Percentiles rank a stretch among this genome's conserved stretches.
Evolutionary conservation across 2,888 invertebrate species (phyloP).

Genomic region (Steinernema hermaphroditum): DNA sequence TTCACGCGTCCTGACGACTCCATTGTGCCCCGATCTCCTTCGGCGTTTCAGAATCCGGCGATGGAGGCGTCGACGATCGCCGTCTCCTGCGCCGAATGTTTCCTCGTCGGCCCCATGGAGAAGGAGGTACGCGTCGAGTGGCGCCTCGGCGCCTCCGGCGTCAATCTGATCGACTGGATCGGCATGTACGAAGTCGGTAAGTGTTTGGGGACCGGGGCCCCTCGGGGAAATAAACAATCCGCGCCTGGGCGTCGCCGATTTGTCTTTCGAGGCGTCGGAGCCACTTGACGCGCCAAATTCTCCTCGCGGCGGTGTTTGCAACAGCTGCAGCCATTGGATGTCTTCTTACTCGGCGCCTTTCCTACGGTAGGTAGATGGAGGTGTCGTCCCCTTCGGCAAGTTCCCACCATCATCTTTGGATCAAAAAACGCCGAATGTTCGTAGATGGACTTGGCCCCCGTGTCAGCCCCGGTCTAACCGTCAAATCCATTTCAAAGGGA

Average conservation of each 20-base stretch:
- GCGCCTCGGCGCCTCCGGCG: neutral
- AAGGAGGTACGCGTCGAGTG: neutral
- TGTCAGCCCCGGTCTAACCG: too few species aligned
- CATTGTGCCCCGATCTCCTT: neutral
- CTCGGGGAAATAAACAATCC: conserved; percentile 20
- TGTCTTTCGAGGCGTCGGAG: neutral
- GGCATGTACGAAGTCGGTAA: conserved; percentile 40
- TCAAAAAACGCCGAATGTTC: too few species aligned
- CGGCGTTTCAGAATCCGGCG: neutral
- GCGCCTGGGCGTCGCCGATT: neutral
- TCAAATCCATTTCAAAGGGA: too few species aligned
- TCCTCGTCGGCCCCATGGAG: conserved; percentile 1
- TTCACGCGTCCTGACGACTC: too few species aligned
- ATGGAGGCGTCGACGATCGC: neutral
- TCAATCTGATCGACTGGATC: conserved; percentile 41
- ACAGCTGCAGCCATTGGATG: conserved; percentile 12
- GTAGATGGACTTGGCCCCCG: too few species aligned
- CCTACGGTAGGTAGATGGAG: neutral
- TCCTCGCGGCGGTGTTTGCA: neutral
- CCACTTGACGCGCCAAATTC: neutral
- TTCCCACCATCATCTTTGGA: too few species aligned
- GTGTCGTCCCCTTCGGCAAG: too few species aligned
- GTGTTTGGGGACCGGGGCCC: conserved; percentile 1
- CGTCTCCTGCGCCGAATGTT: conserved; percentile 8
- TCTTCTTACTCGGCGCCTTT: neutral